Conservation (phyloP, 2,888 invertebrate species). For the Caenorhabditis panamensis region DNA sequence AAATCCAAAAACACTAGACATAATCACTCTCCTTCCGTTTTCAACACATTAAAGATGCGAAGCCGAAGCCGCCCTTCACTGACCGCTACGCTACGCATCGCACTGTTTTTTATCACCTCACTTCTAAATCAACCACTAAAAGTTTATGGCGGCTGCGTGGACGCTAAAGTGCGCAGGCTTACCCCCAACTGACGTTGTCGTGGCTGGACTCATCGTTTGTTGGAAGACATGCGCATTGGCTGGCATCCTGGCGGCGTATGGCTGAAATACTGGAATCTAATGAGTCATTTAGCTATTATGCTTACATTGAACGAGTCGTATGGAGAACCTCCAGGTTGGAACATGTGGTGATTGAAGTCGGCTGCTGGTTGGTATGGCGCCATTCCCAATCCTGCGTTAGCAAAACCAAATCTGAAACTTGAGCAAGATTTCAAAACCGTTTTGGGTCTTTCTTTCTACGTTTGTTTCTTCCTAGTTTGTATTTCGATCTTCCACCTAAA, state of each 20-base stretch:
- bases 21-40: constrained; percentile 29
- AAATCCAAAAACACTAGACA: constrained; percentile 22
- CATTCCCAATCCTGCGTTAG: constrained; percentile 70
- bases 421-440: too few relatives aligned
- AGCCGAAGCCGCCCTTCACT: constrained; percentile 18
- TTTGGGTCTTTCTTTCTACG: too few relatives aligned
- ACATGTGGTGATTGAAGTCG: constrained; percentile 78
- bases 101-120: constrained; percentile 47
- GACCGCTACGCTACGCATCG: not conserved
- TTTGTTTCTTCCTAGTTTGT: not conserved
- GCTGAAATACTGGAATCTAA: constrained; percentile 60
- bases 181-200: constrained; percentile 71
- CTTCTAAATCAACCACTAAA: constrained; percentile 26
- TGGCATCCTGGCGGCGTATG: constrained; percentile 71
- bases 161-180: constrained; percentile 9
- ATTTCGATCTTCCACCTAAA: not conserved
- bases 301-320: constrained; percentile 75
- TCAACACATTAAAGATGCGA: constrained; percentile 48
- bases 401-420: constrained; percentile 70
- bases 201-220: constrained; percentile 72
- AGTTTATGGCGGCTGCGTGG: constrained; percentile 9
- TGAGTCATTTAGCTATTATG: not conserved
- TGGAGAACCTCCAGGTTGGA: constrained; percentile 67
- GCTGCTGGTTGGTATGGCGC: constrained; percentile 64
- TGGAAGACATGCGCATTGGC: constrained; percentile 66